Percentiles rank a stretch among this genome's conserved stretches.
phyloP scores from a whole-genome alignment of 1,140 invertebrate species.

The Caenorhabditis latens region DNA sequence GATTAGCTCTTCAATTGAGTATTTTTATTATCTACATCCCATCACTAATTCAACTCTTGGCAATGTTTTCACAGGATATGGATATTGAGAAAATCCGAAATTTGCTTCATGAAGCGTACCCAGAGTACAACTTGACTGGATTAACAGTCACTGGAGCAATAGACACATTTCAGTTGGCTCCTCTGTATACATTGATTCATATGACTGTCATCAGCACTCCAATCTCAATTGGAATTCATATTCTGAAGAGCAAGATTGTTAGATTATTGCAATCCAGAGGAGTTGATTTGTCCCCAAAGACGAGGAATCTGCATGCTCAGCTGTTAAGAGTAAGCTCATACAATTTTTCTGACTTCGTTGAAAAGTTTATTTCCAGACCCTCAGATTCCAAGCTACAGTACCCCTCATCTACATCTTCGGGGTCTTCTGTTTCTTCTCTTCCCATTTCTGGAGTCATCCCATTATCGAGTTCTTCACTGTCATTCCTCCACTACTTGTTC shows the following conservation, averaged over 20 bases:
- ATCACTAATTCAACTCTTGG: conserved; percentile 33
- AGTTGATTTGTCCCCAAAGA: background rate
- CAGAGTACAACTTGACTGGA: conserved; percentile 39
- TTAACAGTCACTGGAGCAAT: conserved; percentile 38
- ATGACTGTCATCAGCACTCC: conserved; percentile 52
- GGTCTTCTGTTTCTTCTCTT: conserved; percentile 3
- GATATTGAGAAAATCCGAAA: background rate
- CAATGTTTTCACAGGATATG: background rate
- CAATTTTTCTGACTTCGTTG: background rate
- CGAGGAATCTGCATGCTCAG: conserved; percentile 5
- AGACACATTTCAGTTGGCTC: background rate
- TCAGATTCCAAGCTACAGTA: conserved; percentile 51
- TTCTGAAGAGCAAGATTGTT: conserved; percentile 5
- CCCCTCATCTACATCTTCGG: conserved; percentile 33
- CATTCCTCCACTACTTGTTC: background rate
- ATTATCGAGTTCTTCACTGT: conserved; percentile 35
- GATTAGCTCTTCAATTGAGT: background rate
- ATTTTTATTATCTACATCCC: conserved; percentile 12
- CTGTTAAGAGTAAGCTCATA: background rate
- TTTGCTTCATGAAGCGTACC: background rate
- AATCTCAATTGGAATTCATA: conserved; percentile 28
- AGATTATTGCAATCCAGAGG: background rate
- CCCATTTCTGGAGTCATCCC: conserved; percentile 46
- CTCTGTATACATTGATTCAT: conserved; percentile 50
- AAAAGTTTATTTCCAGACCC: conserved; percentile 23